A percentile compares a stretch with the other conserved stretches of the same genome.
Evolutionary conservation across 2,797 vertebrate species (phyloP).

Genomic region (Bucorvus abyssinicus): DNA sequence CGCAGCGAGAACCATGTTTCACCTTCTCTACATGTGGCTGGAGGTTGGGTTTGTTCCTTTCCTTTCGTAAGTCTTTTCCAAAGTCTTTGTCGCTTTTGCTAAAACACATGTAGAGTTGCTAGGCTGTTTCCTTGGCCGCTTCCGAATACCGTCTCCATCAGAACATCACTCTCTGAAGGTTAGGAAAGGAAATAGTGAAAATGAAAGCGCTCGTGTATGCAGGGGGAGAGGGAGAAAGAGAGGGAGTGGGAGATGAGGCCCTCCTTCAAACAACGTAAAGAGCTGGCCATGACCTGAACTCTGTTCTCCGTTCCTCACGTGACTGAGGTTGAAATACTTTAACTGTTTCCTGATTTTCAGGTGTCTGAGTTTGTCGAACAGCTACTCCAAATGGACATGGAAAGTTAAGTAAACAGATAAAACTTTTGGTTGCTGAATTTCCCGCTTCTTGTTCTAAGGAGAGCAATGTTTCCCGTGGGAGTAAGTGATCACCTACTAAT

Average conservation of each 20-base stretch:
- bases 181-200: neutral
- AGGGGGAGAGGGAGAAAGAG: neutral
- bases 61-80: neutral
- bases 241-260: neutral
- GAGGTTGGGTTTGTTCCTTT: neutral
- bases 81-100: neutral
- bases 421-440: neutral
- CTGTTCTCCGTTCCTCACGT: neutral
- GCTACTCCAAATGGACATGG: neutral
- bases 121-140: neutral
- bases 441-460: neutral
- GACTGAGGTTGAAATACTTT: neutral
- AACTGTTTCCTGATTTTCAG: neutral
- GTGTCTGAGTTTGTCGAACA: neutral
- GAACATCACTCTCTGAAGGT: neutral
- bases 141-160: neutral
- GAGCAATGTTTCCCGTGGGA: neutral
- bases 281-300: neutral
- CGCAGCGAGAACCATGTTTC: neutral
- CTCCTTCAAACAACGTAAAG: neutral
- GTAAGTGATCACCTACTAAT: neutral
- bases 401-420: neutral
- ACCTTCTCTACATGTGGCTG: neutral
- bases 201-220: neutral
- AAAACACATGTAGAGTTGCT: accelerated